Conservation (phyloP, 2,797 vertebrate species). For the Nyctibius grandis region DNA sequence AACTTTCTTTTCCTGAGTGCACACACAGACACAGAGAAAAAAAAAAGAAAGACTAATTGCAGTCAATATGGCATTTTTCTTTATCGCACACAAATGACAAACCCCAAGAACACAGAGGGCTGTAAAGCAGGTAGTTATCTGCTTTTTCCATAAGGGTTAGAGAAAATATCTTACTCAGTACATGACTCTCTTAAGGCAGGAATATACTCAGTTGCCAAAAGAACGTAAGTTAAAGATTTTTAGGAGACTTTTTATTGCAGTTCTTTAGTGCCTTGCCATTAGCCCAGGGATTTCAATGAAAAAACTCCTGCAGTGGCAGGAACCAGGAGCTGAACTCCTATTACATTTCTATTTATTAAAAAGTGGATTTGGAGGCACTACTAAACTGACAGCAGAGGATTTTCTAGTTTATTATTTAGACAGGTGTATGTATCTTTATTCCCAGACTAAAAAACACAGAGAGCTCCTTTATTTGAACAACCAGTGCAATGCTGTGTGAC, state of each 20-base stretch:
- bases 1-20: not conserved
- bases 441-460: not conserved
- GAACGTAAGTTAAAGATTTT: not conserved
- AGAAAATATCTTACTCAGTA: constrained; percentile 34
- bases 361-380: not conserved
- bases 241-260: not conserved
- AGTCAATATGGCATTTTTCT: constrained; percentile 27
- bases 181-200: not conserved
- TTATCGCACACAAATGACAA: constrained; percentile 20
- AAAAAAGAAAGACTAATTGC: not conserved
- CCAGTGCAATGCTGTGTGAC: not conserved
- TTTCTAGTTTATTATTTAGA: not conserved
- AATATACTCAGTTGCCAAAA: not conserved
- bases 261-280: not conserved
- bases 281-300: not conserved
- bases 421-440: not conserved
- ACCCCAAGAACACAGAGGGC: not conserved
- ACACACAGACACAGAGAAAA: not conserved
- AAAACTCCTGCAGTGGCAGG: not conserved
- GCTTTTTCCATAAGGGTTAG: not conserved
- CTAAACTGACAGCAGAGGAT: not conserved
- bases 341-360: not conserved
- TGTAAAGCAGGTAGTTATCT: constrained; percentile 25
- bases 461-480: not conserved
- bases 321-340: not conserved